These are phyloP conservation scores for Odocoileus virginianus DNA, from an alignment of 2,113 vertebrate genomes.

Conservation along the genomic window DNA sequence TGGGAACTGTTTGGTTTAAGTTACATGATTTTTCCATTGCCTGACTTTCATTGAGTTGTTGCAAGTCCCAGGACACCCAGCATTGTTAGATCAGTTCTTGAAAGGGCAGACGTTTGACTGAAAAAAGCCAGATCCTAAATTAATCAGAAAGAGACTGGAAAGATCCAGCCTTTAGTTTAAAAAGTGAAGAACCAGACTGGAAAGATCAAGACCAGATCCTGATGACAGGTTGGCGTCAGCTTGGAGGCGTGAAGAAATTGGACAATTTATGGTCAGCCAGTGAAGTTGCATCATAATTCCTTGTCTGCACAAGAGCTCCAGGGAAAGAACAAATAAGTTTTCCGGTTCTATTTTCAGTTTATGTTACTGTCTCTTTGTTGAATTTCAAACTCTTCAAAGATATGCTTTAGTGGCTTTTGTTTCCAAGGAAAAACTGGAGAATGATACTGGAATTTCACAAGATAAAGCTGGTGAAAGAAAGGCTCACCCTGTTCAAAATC, in stretches of 20 bases:
- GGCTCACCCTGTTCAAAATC: not conserved
- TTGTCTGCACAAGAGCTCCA: slow-evolving; percentile 40
- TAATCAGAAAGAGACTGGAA: slow-evolving; percentile 50
- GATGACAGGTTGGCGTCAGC: slow-evolving; percentile 65
- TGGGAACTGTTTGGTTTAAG: not conserved
- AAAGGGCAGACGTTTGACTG: slow-evolving; percentile 52
- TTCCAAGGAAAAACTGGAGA: slow-evolving; percentile 26
- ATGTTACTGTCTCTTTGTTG: slow-evolving; percentile 6
- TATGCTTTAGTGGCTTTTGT: not conserved
- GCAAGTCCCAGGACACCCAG: slow-evolving; percentile 42
- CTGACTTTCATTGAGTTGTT: slow-evolving; percentile 41
- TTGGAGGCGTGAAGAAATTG: slow-evolving; percentile 64
- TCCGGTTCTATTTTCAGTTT: slow-evolving; percentile 51
- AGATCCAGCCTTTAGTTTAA: slow-evolving; percentile 41
- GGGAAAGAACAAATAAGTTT: slow-evolving; percentile 51
- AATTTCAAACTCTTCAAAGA: slow-evolving; percentile 29
- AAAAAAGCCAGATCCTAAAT: slow-evolving; percentile 56
- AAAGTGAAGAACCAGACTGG: slow-evolving; percentile 54
- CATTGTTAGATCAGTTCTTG: slow-evolving; percentile 47
- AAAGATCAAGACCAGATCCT: slow-evolving; percentile 67
- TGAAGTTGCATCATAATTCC: slow-evolving; percentile 32
- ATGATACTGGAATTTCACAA: slow-evolving; percentile 9
- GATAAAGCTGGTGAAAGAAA: not conserved
- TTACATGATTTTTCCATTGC: slow-evolving; percentile 4
- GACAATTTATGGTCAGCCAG: slow-evolving; percentile 60